Conservation (phyloP, 64 coral and sea anemone genomes). For the Stichodactyla mertensii region DNA sequence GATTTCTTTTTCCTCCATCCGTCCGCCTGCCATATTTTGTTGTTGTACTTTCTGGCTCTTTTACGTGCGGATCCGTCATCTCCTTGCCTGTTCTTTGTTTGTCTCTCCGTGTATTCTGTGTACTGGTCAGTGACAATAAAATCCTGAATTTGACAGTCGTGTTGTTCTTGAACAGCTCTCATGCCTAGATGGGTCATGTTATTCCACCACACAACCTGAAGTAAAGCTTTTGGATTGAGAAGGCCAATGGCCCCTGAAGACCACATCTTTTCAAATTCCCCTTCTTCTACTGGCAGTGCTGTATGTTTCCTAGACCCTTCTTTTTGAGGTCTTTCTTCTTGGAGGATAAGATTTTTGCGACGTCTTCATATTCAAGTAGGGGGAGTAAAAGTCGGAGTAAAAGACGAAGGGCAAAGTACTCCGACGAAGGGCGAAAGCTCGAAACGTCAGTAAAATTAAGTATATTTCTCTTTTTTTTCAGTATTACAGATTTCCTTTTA, state of each 20-base stretch:
- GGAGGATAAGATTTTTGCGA: constrained; percentile 21
- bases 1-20: constrained; percentile 51
- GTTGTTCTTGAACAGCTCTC: constrained; percentile 35
- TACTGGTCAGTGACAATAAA: constrained; percentile 34
- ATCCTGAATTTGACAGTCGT: constrained; percentile 38
- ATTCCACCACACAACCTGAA: constrained; percentile 55
- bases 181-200: constrained; percentile 37
- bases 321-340: constrained; percentile 49
- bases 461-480: too few relatives aligned
- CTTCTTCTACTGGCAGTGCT: constrained; percentile 24
- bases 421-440: too few relatives aligned
- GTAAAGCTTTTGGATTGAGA: constrained; percentile 24
- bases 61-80: constrained; percentile 23
- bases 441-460: too few relatives aligned
- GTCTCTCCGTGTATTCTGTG: constrained; percentile 42
- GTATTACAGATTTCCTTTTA: too few relatives aligned
- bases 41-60: constrained; percentile 59
- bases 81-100: constrained; percentile 56
- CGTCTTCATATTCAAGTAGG: constrained; percentile 30
- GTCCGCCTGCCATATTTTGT: constrained; percentile 54
- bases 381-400: too few relatives aligned
- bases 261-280: constrained; percentile 54
- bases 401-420: too few relatives aligned
- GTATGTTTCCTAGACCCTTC: constrained; percentile 33
- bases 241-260: constrained; percentile 25